phyloP scores from a whole-genome alignment of 2,797 vertebrate genomes.

The Poecilia velifera region DNA sequence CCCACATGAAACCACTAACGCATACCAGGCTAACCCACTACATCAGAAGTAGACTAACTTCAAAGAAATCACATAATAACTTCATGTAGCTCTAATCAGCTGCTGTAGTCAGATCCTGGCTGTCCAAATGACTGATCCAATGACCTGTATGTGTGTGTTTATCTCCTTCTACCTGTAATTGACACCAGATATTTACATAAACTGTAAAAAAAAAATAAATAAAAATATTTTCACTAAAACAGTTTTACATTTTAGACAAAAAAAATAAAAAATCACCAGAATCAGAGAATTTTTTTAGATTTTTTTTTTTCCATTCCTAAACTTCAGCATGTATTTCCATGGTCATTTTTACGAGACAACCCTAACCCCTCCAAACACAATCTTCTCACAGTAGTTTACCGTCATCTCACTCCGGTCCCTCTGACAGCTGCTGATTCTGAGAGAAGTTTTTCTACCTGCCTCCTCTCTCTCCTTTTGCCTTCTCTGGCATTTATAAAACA shows the following conservation, averaged over 20 bases:
- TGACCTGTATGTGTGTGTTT: constrained; percentile 32
- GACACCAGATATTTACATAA: constrained; percentile 6
- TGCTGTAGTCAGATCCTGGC: constrained; percentile 71
- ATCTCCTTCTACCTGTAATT: neutral
- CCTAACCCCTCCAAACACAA: neutral
- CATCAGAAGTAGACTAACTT: constrained; percentile 82
- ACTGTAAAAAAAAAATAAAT: neutral
- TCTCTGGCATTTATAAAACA: neutral
- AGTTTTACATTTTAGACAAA: no score
- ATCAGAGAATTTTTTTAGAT: neutral
- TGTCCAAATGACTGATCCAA: constrained; percentile 80
- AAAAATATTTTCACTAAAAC: no score
- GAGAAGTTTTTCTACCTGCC: neutral
- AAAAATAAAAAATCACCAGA: neutral
- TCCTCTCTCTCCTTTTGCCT: no score
- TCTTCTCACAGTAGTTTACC: neutral
- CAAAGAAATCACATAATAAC: constrained; percentile 54
- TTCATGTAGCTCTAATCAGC: constrained; percentile 65
- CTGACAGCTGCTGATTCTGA: neutral
- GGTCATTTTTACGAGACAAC: neutral
- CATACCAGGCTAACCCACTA: constrained; percentile 76
- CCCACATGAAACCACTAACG: constrained; percentile 70
- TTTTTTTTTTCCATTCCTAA: neutral
- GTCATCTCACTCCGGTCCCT: neutral
- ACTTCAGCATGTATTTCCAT: neutral